A percentile compares a stretch with the other conserved stretches of the same genome.
Evolutionary conservation across 1,140 invertebrate genomes (phyloP).

Genomic region (Heliconius congener): DNA sequence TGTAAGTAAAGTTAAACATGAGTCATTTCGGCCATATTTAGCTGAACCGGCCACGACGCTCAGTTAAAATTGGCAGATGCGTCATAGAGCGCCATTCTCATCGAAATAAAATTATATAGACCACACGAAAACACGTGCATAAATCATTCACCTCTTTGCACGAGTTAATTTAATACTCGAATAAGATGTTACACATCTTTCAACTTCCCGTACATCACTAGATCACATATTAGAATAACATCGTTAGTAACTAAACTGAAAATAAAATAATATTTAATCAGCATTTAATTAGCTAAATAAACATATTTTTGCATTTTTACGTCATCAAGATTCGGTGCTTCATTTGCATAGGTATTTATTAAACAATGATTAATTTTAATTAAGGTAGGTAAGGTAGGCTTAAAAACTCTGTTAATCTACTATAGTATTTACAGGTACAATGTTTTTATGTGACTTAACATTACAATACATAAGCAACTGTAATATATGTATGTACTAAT

Average conservation of each 20-base stretch:
- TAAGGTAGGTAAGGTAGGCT: neutral
- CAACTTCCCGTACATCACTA: neutral
- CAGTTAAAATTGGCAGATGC: slow-evolving; percentile 63
- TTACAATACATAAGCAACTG: neutral
- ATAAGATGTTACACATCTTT: slow-evolving; percentile 7
- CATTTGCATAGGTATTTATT: slow-evolving; percentile 3
- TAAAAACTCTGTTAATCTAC: neutral
- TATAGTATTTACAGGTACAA: neutral
- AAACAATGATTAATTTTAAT: neutral
- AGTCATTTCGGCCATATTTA: slow-evolving; percentile 65
- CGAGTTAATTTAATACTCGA: neutral
- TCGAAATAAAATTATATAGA: slow-evolving; percentile 28
- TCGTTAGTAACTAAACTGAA: neutral
- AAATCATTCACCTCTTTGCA: slow-evolving; percentile 38
- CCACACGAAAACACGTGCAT: slow-evolving; percentile 20
- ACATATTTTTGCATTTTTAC: neutral
- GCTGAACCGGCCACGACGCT: slow-evolving; percentile 47
- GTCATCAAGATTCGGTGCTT: neutral
- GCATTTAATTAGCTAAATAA: neutral
- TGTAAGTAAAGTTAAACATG: slow-evolving; percentile 39
- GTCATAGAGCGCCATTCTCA: slow-evolving; percentile 51
- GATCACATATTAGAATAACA: neutral
- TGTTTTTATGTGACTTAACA: neutral
- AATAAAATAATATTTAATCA: neutral
- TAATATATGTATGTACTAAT: neutral